phyloP scores from a whole-genome alignment of 2,797 vertebrate genomes.

The Poeciliopsis gracilis region DNA sequence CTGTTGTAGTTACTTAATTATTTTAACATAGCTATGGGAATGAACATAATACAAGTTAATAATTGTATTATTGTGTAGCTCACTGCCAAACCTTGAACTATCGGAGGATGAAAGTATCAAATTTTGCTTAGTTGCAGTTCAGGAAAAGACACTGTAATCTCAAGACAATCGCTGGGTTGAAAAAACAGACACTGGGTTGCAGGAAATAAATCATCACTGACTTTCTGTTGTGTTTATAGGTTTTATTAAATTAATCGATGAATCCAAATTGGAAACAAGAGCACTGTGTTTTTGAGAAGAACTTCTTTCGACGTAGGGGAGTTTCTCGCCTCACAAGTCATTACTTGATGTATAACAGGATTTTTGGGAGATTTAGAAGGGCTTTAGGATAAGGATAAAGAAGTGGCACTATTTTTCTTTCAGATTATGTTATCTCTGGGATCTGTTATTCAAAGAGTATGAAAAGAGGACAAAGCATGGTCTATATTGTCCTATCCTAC shows the following conservation, averaged over 20 bases:
- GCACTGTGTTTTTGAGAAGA: constrained; percentile 48
- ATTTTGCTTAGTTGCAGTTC: constrained; percentile 51
- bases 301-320: constrained; percentile 48
- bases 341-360: constrained; percentile 37
- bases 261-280: constrained; percentile 44
- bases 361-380: constrained; percentile 70
- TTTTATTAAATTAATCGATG: constrained; percentile 64
- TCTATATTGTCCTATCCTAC: constrained; percentile 45
- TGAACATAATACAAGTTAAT: not conserved
- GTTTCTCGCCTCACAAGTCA: constrained; percentile 41
- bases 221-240: constrained; percentile 51
- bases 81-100: constrained; percentile 22
- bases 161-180: constrained; percentile 54
- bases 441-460: constrained; percentile 10
- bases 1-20: not conserved
- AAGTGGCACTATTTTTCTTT: constrained; percentile 47
- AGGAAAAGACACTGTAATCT: constrained; percentile 74
- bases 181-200: constrained; percentile 59
- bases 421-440: constrained; percentile 43
- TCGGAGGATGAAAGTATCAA: constrained; percentile 69
- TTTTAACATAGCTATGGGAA: not conserved
- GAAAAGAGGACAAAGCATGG: not conserved
- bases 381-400: constrained; percentile 72
- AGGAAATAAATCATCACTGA: constrained; percentile 67
- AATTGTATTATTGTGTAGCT: not conserved